A percentile compares a stretch with the other conserved stretches of the same genome.
Evolutionary conservation across 2,888 invertebrate species (phyloP).

Genomic region (Hylaea fasciaria): DNA sequence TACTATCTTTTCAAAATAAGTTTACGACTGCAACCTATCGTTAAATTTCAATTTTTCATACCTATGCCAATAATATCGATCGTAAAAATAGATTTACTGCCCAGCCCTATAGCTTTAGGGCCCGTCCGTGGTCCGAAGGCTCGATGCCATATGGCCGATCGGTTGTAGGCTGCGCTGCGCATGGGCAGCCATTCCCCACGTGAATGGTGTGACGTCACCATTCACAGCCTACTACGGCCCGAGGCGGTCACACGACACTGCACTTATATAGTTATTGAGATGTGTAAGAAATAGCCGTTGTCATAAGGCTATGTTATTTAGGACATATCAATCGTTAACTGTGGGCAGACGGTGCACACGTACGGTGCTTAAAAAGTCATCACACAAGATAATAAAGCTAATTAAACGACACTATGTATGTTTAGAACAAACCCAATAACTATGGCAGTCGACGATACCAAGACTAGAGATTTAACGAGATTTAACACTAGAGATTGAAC

Average conservation of each 20-base stretch:
- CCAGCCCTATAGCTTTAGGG: background rate
- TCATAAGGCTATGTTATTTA: too few species aligned
- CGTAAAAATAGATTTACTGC: slow-evolving; percentile 15
- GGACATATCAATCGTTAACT: too few species aligned
- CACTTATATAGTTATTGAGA: slow-evolving; percentile 24
- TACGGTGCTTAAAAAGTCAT: too few species aligned
- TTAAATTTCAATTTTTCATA: background rate
- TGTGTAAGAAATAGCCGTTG: slow-evolving; percentile 2
- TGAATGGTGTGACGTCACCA: slow-evolving; percentile 63
- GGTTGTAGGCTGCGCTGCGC: slow-evolving; percentile 46
- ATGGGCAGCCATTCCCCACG: slow-evolving; percentile 51
- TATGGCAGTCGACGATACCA: too few species aligned
- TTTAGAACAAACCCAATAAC: too few species aligned
- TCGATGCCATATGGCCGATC: slow-evolving; percentile 59
- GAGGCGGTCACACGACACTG: slow-evolving; percentile 34
- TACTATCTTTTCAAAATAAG: too few species aligned
- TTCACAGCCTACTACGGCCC: slow-evolving; percentile 58
- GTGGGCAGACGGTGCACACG: too few species aligned
- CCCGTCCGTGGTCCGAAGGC: slow-evolving; percentile 23
- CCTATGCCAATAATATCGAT: slow-evolving; percentile 19
- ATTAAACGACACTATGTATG: too few species aligned
- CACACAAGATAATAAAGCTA: too few species aligned
- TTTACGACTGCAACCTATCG: too few species aligned
- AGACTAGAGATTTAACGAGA: too few species aligned
- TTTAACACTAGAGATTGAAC: too few species aligned